Evolutionary conservation across 2,797 vertebrate species (phyloP), one percentile per base, ranked within the genome.

Genomic region (Gila robusta): DNA sequence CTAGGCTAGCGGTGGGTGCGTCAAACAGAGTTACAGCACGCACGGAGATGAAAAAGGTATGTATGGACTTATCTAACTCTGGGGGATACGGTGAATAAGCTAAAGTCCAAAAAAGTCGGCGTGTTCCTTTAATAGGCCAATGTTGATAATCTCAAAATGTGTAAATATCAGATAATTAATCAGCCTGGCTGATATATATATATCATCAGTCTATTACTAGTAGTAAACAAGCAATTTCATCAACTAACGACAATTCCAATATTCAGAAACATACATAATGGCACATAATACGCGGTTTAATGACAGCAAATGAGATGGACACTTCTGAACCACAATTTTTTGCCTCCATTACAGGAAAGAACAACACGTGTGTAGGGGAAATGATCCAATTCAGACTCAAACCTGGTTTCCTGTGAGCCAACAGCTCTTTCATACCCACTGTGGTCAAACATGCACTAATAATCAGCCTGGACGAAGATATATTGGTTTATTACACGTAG

Each of bases 381-480:
- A 56, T 39, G 32, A 54, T 54, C 11, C 49, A 54, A 47, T 52
- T 74, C 26, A 76, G 6, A 54, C 11, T 3, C 10, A 54, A 54
- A 14, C 49, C 73, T 76, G 73, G 28, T 37, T 77, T 77, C 73
- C 73, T 54, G 49, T 21, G 32, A n/a, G 49, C 5, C 49, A 54
- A 11, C 8, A 14, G 5, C 49, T 56, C 5, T 56, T 37, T 6
- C 9, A 37, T 12, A 23, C 10, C 12, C 44, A 49, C 41, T 76
- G 26, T 21, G 28, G 28, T 6, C 19, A 23, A 56, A 16, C 19
- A 73, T 0, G 1, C 21, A 23, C 10, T 8, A 23, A 37, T 77
- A 8, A 77, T 23, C 49, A 37, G 52, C 21, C 74, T 77, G 62
- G 5, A 49, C 14, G 14, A 49, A 1, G 10, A 44, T 44, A 12